phyloP scores from a whole-genome alignment of 2,797 vertebrate genomes.

The Melanotaenia maccullochi region DNA sequence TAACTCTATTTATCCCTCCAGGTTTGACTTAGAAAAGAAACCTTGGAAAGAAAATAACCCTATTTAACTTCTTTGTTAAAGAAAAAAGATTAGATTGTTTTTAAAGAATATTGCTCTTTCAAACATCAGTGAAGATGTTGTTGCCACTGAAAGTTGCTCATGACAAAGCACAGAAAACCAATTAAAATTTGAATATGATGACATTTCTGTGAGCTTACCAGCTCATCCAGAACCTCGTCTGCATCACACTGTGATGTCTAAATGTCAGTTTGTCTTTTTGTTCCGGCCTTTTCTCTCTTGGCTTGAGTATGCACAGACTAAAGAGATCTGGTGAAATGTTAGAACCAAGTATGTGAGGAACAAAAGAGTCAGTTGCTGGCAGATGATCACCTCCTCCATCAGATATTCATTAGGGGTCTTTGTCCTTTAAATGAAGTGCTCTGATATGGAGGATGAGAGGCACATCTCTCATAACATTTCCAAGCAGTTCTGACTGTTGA shows the following conservation, averaged over 20 bases:
- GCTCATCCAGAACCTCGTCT: constrained; percentile 34
- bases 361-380: constrained; percentile 53
- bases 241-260: constrained; percentile 43
- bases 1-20: constrained; percentile 12
- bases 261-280: constrained; percentile 51
- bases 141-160: constrained; percentile 25
- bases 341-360: constrained; percentile 41
- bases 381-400: constrained; percentile 58
- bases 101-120: constrained; percentile 3
- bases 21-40: constrained; percentile 11
- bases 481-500: constrained; percentile 53
- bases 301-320: constrained; percentile 17
- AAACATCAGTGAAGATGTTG: neutral
- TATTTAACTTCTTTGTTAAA: neutral
- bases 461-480: constrained; percentile 49
- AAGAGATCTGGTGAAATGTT: constrained; percentile 49
- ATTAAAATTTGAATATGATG: constrained; percentile 37
- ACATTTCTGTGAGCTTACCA: constrained; percentile 36
- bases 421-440: constrained; percentile 71
- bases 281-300: constrained; percentile 11
- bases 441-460: constrained; percentile 64
- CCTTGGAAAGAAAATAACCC: constrained; percentile 4
- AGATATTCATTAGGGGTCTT: constrained; percentile 69
- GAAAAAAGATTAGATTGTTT: constrained; percentile 3
- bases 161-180: constrained; percentile 26